phyloP scores from a whole-genome alignment of 2,113 vertebrate species.

The Lophochroa leadbeateri region DNA sequence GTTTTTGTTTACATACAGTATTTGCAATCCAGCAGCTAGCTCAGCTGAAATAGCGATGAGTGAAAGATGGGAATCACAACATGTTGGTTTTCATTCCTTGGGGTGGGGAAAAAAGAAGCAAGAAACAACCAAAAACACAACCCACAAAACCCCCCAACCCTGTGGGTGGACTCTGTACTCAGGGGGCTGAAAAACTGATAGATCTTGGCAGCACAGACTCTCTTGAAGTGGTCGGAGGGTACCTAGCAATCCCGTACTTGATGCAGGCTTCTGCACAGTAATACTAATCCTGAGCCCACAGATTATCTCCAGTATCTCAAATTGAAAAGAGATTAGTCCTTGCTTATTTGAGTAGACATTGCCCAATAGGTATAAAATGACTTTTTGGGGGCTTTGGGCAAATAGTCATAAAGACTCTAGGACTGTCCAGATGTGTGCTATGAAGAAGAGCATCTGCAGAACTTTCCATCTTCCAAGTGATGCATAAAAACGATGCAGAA shows the following conservation, averaged over 20 bases:
- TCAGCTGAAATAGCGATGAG: background rate
- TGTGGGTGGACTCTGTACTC: background rate
- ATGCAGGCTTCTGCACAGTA: background rate
- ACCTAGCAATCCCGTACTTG: background rate
- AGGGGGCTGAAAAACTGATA: background rate
- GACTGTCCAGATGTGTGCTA: background rate
- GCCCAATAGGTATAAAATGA: background rate
- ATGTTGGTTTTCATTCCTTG: conserved; percentile 1
- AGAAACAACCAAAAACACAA: background rate
- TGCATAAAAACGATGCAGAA: fast-evolving
- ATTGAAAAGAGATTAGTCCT: background rate
- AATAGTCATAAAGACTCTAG: background rate
- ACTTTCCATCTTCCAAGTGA: background rate
- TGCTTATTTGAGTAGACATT: background rate
- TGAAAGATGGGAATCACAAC: background rate
- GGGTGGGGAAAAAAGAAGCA: background rate
- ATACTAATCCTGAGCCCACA: background rate
- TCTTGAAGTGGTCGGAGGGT: background rate
- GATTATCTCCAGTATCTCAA: background rate
- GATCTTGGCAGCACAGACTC: background rate
- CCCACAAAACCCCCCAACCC: background rate
- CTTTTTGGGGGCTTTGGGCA: background rate
- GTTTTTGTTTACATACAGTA: conserved; percentile 44
- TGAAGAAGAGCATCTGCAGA: background rate
- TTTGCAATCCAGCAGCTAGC: conserved; percentile 38